Evolutionary conservation across 1,140 invertebrate species (phyloP).

Genomic region (Oryctes rhinoceros): DNA sequence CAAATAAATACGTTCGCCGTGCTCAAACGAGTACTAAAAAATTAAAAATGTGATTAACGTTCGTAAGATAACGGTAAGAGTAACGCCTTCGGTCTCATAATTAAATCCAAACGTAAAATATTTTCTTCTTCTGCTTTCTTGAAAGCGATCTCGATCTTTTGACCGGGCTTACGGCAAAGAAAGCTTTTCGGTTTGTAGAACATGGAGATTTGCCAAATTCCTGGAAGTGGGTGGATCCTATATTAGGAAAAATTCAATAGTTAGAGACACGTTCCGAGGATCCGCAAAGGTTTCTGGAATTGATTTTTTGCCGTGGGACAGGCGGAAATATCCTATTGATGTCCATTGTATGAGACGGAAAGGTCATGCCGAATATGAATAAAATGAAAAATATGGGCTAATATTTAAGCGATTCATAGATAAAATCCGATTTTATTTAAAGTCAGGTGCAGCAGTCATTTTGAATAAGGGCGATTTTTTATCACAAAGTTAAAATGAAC

Average conservation of each 20-base stretch:
- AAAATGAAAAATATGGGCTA: neutral
- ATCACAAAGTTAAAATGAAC: too few species aligned
- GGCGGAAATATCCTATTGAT: too few species aligned
- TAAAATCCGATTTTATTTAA: too few species aligned
- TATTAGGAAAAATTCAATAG: neutral
- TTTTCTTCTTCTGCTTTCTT: neutral
- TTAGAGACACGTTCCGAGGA: neutral
- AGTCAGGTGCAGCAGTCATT: too few species aligned
- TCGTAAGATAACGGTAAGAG: neutral
- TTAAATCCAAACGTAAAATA: neutral
- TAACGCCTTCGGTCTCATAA: neutral
- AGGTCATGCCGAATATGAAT: too few species aligned
- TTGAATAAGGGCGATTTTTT: too few species aligned
- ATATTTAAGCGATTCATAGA: neutral
- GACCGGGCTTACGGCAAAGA: neutral
- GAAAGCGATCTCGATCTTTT: neutral
- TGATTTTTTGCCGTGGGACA: neutral
- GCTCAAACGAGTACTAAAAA: neutral
- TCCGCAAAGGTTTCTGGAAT: neutral
- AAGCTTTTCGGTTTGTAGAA: neutral
- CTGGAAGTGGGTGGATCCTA: neutral
- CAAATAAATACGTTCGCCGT: neutral
- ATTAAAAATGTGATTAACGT: slow-evolving; percentile 11
- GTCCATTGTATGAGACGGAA: too few species aligned
- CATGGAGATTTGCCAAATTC: slow-evolving; percentile 14